phyloP scores from a whole-genome alignment of 2,113 vertebrate genomes.

The Zosterops pallidus region DNA sequence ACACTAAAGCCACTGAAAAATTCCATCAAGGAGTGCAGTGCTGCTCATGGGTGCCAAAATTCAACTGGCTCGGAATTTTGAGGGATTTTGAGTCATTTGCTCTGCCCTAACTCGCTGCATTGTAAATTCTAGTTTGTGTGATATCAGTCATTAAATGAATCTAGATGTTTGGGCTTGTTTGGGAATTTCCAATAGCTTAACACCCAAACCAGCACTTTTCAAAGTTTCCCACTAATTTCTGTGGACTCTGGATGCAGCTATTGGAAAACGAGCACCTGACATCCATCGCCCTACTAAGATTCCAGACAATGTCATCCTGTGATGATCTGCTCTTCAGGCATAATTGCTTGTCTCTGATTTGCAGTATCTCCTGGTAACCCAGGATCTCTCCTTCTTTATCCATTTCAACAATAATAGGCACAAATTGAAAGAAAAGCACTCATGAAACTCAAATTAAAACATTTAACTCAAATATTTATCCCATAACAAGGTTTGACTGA shows the following conservation, averaged over 20 bases:
- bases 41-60: background rate
- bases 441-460: background rate
- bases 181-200: background rate
- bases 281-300: fast-evolving
- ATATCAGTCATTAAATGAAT: background rate
- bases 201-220: background rate
- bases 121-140: background rate
- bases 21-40: background rate
- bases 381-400: background rate
- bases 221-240: background rate
- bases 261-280: background rate
- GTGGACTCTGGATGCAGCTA: background rate
- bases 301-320: background rate
- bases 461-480: background rate
- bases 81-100: background rate
- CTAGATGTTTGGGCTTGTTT: background rate
- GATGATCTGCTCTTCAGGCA: background rate
- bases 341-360: background rate
- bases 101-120: background rate
- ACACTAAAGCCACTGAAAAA: background rate
- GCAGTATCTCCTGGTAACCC: background rate
- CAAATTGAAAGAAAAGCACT: background rate
- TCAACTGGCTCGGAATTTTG: background rate
- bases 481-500: background rate
- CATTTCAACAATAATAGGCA: background rate